These are phyloP conservation scores for Slavum lentiscoides DNA, from an alignment of 2,888 invertebrate species.

Conservation along the genomic window DNA sequence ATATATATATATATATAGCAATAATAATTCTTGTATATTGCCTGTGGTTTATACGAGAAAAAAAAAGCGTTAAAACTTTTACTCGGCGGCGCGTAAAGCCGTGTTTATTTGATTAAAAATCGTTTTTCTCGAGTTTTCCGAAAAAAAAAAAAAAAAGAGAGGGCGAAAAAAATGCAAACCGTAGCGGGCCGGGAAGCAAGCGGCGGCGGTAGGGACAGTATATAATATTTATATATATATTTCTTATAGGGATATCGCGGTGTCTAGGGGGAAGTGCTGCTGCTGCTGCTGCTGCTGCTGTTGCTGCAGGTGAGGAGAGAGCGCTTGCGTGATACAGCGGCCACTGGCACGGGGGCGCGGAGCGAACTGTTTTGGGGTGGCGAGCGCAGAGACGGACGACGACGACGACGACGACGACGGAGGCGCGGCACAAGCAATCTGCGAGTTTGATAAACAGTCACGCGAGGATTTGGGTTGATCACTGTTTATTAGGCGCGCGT, in stretches of 20 bases:
- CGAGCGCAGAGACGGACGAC: not conserved
- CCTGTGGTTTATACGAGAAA: too few relatives aligned
- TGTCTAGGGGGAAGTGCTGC: too few relatives aligned
- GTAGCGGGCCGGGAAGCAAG: not conserved
- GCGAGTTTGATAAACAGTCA: slow-evolving; percentile 49
- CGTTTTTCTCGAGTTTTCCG: slow-evolving; percentile 31
- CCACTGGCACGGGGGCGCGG: too few relatives aligned
- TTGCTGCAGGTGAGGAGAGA: too few relatives aligned
- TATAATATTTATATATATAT: slow-evolving; percentile 16
- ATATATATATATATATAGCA: too few relatives aligned
- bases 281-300: not conserved
- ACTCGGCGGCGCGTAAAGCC: not conserved
- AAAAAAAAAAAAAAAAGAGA: too few relatives aligned
- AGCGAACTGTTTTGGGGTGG: too few relatives aligned
- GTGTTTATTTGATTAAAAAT: slow-evolving; percentile 32
- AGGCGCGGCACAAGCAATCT: slow-evolving; percentile 21
- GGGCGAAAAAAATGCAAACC: not conserved
- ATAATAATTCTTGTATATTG: not conserved
- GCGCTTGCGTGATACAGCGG: not conserved
- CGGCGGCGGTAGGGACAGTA: not conserved
- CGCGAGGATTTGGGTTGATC: slow-evolving; percentile 47
- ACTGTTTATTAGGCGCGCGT: slow-evolving; percentile 39
- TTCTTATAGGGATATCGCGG: not conserved
- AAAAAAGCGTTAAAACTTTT: not conserved
- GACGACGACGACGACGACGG: not conserved